Evolutionary conservation across 2,888 invertebrate genomes (phyloP).

Genomic region (Eristalis tenax): DNA sequence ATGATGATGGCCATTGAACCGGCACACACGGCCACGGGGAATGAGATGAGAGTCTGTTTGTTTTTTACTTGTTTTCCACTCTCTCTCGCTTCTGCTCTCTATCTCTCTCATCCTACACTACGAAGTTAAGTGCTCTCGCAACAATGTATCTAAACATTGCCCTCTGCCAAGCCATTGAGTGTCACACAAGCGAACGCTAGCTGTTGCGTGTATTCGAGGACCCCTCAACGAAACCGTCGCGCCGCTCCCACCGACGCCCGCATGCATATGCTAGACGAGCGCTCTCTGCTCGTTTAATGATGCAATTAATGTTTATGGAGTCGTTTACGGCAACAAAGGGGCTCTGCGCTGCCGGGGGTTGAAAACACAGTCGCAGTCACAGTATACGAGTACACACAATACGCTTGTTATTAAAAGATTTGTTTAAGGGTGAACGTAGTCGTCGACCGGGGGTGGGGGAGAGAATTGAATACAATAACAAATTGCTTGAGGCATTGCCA

Average conservation of each 20-base stretch:
- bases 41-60: neutral
- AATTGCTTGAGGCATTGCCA: constrained; percentile 23
- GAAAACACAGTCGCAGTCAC: neutral
- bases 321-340: constrained; percentile 26
- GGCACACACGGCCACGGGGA: neutral
- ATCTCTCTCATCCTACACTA: neutral
- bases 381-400: neutral
- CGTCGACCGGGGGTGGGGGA: neutral
- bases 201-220: neutral
- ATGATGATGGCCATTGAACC: constrained; percentile 35
- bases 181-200: neutral
- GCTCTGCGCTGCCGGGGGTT: constrained; percentile 19
- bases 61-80: neutral
- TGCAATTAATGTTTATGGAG: constrained; percentile 68
- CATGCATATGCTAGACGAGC: constrained; percentile 33
- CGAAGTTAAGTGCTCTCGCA: constrained; percentile 39
- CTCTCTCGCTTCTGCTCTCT: neutral
- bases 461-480: constrained; percentile 51
- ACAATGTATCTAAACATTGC: constrained; percentile 63
- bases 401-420: constrained; percentile 49
- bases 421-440: constrained; percentile 52
- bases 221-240: neutral
- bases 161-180: neutral
- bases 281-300: constrained; percentile 61
- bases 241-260: neutral